Conservation (phyloP, 2,797 vertebrate species). For the Prionace glauca region DNA sequence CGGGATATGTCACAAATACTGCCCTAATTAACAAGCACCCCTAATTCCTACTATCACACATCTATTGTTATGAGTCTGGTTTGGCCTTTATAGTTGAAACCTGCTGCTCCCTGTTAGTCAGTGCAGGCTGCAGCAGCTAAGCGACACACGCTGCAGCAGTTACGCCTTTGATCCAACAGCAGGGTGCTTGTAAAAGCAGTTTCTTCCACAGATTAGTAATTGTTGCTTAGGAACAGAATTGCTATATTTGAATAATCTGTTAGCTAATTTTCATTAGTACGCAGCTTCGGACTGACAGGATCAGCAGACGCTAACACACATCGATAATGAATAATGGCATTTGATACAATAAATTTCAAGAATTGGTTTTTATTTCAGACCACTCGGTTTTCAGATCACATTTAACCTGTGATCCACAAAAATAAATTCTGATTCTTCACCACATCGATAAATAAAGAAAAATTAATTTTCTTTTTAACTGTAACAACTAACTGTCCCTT, state of each 20-base stretch:
- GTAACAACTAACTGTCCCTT: too few relatives aligned
- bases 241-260: not conserved
- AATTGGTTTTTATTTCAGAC: too few relatives aligned
- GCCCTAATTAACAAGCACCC: not conserved
- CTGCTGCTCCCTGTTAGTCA: not conserved
- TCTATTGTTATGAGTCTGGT: not conserved
- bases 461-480: not conserved
- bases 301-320: too few relatives aligned
- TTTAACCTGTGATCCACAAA: too few relatives aligned
- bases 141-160: not conserved
- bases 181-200: not conserved
- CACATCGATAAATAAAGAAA: too few relatives aligned
- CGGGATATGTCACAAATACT: not conserved
- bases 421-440: too few relatives aligned
- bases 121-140: not conserved
- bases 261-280: not conserved
- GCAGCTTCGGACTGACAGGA: not conserved
- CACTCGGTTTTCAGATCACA: too few relatives aligned
- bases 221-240: not conserved
- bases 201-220: not conserved
- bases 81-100: not conserved
- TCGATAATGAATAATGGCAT: too few relatives aligned
- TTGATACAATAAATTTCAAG: too few relatives aligned
- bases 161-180: not conserved
- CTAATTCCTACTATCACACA: not conserved